Conservation (phyloP, 2,113 vertebrate species). For the Aplodontia rufa region DNA sequence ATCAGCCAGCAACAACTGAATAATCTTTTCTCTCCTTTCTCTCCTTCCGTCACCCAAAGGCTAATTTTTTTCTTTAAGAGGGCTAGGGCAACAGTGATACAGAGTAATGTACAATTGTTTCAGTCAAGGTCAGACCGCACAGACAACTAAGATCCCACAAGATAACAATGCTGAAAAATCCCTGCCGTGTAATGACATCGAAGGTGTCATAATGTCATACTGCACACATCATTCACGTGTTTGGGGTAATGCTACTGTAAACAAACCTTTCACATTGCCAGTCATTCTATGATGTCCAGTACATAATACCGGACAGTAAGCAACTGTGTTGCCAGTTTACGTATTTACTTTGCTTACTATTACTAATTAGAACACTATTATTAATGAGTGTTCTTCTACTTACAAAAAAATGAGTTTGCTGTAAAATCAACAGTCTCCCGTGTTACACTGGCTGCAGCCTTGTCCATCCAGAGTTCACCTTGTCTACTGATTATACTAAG, state of each 20-base stretch:
- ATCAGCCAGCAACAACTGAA: not conserved
- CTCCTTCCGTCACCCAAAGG: not conserved
- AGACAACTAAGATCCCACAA: not conserved
- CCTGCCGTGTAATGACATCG: not conserved
- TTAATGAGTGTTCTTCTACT: not conserved
- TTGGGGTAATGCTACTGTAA: not conserved
- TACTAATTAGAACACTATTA: no score
- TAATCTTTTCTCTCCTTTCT: not conserved
- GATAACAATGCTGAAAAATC: not conserved
- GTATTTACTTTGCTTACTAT: not conserved
- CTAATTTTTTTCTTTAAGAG: not conserved
- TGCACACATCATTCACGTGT: not conserved
- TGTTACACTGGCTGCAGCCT: not conserved
- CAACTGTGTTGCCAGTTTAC: not conserved
- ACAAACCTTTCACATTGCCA: not conserved
- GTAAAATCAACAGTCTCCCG: not conserved
- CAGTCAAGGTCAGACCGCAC: not conserved
- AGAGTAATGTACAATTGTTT: rapidly evolving
- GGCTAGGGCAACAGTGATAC: not conserved
- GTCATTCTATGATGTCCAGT: not conserved
- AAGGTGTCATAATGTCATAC: not conserved
- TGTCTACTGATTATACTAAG: not conserved
- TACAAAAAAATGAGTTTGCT: not conserved
- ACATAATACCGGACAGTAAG: not conserved
- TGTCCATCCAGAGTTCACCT: not conserved